Percentiles rank a stretch among this genome's conserved stretches.
Evolutionary conservation across 2,113 vertebrate species (phyloP).

Genomic region (Speoplatyrhinus poulsoni): DNA sequence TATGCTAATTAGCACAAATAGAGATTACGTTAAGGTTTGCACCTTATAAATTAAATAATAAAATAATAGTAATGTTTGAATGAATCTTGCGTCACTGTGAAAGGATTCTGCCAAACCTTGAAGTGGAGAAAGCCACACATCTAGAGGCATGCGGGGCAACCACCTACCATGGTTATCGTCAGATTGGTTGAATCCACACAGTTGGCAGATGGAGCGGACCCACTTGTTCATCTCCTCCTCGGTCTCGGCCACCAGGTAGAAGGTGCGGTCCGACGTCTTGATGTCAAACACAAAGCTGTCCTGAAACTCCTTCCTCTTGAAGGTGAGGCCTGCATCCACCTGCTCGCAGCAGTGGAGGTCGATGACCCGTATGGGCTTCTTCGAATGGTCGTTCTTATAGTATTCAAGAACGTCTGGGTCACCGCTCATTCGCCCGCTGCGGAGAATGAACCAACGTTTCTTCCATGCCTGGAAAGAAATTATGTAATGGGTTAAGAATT

Average conservation of each 20-base stretch:
- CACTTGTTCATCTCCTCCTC: slow-evolving; percentile 99
- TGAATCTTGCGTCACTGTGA: slow-evolving; percentile 4
- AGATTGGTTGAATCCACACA: slow-evolving; percentile 97
- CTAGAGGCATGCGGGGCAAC: background rate
- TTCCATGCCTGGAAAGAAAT: slow-evolving; percentile 89
- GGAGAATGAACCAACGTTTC: slow-evolving; percentile 97
- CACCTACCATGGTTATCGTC: slow-evolving; percentile 88
- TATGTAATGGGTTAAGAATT: slow-evolving; percentile 4
- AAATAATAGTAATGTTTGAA: background rate
- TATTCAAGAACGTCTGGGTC: slow-evolving; percentile 98
- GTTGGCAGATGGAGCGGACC: slow-evolving; percentile 97
- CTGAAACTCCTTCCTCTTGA: slow-evolving; percentile 98
- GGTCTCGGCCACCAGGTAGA: slow-evolving; percentile 96
- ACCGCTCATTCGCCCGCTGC: slow-evolving; percentile 96
- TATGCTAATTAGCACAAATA: background rate
- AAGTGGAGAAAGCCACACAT: background rate
- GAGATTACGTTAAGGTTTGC: background rate
- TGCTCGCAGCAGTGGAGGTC: slow-evolving; percentile 98
- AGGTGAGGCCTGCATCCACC: slow-evolving; percentile 94
- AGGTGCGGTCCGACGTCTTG: slow-evolving; percentile 95
- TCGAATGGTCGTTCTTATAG: slow-evolving; percentile 97
- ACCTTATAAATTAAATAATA: slow-evolving; percentile 2
- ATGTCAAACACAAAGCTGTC: slow-evolving; percentile 98
- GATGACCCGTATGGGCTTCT: slow-evolving; percentile 94
- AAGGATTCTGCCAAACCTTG: background rate